Evolutionary conservation across 2,113 vertebrate genomes (phyloP).

Genomic region (Pteropus alecto): DNA sequence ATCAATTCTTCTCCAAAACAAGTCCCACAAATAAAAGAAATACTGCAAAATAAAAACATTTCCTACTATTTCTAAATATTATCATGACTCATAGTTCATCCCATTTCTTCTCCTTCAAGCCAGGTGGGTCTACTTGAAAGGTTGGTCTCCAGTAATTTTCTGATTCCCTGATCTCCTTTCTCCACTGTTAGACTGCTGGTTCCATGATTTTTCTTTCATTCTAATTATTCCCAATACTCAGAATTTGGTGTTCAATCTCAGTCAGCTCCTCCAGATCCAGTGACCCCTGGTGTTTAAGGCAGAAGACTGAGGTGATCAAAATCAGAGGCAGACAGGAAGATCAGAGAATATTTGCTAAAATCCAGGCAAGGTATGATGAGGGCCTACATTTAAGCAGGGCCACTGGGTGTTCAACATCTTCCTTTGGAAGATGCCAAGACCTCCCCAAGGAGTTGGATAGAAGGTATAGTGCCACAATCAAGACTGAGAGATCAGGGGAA

Average conservation of each 20-base stretch:
- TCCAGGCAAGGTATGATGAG: neutral
- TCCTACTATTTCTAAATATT: neutral
- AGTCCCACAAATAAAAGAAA: neutral
- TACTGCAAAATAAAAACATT: neutral
- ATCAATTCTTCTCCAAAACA: neutral
- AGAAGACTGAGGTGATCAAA: neutral
- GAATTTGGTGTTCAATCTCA: neutral
- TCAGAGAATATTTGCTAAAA: neutral
- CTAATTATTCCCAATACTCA: neutral
- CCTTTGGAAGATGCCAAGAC: neutral
- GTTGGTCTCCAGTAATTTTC: neutral
- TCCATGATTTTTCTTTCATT: neutral
- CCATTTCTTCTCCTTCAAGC: neutral
- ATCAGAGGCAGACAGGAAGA: neutral
- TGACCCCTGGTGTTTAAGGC: neutral
- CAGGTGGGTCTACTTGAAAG: neutral
- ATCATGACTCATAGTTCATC: neutral
- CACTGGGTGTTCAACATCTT: neutral
- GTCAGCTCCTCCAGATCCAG: neutral
- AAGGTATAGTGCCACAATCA: neutral
- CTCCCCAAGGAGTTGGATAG: neutral
- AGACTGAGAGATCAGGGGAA: neutral
- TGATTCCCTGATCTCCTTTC: neutral
- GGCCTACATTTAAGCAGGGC: neutral
- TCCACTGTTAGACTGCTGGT: neutral